Base-by-base conservation (phyloP, 2,113 vertebrate genomes). In the Siniperca chuatsi region DNA sequence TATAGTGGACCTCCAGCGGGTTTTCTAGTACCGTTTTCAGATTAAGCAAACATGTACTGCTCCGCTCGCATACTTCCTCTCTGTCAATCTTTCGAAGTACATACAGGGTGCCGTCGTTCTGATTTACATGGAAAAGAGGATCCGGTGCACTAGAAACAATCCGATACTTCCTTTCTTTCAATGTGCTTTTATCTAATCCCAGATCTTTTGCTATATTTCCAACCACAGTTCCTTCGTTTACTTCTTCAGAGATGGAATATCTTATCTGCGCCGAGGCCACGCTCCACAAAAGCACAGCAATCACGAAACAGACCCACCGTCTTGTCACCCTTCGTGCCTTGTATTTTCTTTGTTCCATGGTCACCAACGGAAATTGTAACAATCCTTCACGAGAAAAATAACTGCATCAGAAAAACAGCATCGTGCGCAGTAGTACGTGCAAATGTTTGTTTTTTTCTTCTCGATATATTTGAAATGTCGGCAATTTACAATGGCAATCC, bases 141-240 rank as follows among this genome's bases (percentile, higher is more conserved):
- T 93, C 82, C 1, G 84, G 74, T 0, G 52, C 70, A 25, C 77
- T 79, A 21, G 93, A 93, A 15, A 95, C 92, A 23, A 96, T 85
- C 1, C 95, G 82, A 64, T 90, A 93, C 13, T 91, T 85, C 29
- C 95, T 86, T 0, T 91, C 79, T 35, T 44, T 85, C 29, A 95
- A 46, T 0, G 81, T 82, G 29, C 40, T 71, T 37, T 88, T 69
- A 25, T 95, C 93, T 16, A 95, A 25, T 20, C 94, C 94, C 20
- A 96, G 70, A 86, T 96, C 95, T 10, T 93, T 95, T 8, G 94
- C 94, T 4, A 96, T 55, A 25, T 96, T 95, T 74, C 94, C 95
- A n/a, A 96, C 93, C 20, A 89, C 61, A 44, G 90, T 77, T 13
- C 93, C 94, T 37, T 91, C 85, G 2, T 92, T 90, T 0, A 89